A percentile compares a stretch with the other conserved stretches of the same genome.
Evolutionary conservation across 2,888 invertebrate species (phyloP).

Genomic region (Serripes groenlandicus): DNA sequence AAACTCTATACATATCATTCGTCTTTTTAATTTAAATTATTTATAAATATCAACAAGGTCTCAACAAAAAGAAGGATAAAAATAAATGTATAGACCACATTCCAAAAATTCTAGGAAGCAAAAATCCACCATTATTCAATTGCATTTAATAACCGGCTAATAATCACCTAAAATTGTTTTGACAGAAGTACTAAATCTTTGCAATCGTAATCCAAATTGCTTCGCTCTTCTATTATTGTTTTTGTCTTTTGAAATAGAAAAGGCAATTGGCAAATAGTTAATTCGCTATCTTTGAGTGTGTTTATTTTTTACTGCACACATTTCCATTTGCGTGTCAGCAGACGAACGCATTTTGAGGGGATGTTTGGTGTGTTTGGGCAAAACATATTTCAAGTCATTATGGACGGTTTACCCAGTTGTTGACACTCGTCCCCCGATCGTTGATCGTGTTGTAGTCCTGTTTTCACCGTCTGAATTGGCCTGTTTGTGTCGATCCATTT

Average conservation of each 20-base stretch:
- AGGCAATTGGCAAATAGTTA: slow-evolving; percentile 10
- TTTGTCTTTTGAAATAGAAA: too few relatives aligned
- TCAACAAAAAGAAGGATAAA: too few relatives aligned
- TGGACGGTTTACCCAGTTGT: slow-evolving; percentile 30
- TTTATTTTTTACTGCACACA: slow-evolving; percentile 44
- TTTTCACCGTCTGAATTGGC: slow-evolving; percentile 24
- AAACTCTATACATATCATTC: too few relatives aligned
- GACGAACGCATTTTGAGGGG: slow-evolving; percentile 47
- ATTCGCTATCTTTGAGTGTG: slow-evolving; percentile 18
- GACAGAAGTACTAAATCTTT: not conserved
- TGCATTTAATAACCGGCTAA: not conserved
- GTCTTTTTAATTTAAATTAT: too few relatives aligned
- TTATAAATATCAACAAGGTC: too few relatives aligned
- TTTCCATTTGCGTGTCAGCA: slow-evolving; percentile 58
- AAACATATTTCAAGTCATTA: slow-evolving; percentile 65
- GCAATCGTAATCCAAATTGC: slow-evolving; percentile 4
- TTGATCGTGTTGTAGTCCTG: slow-evolving; percentile 21
- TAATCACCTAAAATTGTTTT: slow-evolving; percentile 15
- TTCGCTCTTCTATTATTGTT: not conserved
- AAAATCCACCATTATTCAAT: not conserved
- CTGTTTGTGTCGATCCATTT: slow-evolving; percentile 2
- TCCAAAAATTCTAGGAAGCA: not conserved
- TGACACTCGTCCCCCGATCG: slow-evolving; percentile 32
- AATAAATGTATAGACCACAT: too few relatives aligned
- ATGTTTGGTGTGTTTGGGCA: slow-evolving; percentile 57